Evolutionary conservation across 23 tunicate genomes (phyloP).

Genomic region (Halocynthia aurantium): DNA sequence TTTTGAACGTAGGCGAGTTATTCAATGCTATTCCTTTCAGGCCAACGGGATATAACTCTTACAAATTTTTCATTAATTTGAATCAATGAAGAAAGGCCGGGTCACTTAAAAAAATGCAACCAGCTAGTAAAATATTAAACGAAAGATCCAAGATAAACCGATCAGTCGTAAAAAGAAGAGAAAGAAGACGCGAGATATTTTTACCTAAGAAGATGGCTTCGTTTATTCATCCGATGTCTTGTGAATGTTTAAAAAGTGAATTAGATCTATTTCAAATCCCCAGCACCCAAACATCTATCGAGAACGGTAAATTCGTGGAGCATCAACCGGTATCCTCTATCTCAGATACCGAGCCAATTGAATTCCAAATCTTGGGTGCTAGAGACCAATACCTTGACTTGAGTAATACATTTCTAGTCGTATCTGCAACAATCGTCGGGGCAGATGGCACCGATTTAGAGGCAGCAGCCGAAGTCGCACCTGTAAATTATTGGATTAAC

Average conservation of each 20-base stretch:
- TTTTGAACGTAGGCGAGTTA: no score
- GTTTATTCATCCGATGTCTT: neutral
- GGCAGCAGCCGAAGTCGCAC: constrained; percentile 18
- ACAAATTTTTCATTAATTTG: no score
- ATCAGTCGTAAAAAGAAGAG: neutral
- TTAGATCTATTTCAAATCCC: constrained; percentile 23
- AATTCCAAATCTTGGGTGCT: constrained; percentile 7
- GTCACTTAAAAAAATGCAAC: no score
- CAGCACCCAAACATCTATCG: constrained; percentile 9
- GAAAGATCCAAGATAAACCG: neutral
- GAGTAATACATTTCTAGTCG: constrained; percentile 12
- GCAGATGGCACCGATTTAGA: constrained; percentile 21
- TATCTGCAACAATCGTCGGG: neutral
- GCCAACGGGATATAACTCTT: no score
- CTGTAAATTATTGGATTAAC: constrained; percentile 10
- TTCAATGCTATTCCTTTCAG: no score
- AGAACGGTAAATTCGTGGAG: neutral
- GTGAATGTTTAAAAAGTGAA: neutral
- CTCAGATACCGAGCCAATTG: constrained; percentile 13
- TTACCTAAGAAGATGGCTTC: constrained; percentile 1
- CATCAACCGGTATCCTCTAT: constrained; percentile 8
- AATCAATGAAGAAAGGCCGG: no score
- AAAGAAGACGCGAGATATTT: neutral
- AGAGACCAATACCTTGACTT: constrained; percentile 15
- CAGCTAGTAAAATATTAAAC: neutral